A percentile compares a stretch with the other conserved stretches of the same genome.
phyloP scores from a whole-genome alignment of 2,888 invertebrate genomes.

The Unio delphinus region DNA sequence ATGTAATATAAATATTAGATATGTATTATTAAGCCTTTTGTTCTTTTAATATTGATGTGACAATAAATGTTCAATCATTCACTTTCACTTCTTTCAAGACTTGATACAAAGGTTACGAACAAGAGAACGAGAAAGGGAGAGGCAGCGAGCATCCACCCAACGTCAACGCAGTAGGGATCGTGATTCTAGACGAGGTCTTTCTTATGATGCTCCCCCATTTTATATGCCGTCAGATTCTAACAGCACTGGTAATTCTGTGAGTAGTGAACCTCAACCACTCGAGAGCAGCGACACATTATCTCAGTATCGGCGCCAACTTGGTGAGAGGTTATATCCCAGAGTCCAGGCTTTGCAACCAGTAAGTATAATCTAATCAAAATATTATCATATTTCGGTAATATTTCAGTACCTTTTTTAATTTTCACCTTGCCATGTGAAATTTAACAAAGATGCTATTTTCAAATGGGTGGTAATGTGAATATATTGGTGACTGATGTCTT shows the following conservation, averaged over 20 bases:
- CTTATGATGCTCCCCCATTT: constrained; percentile 88
- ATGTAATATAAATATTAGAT: too few relatives aligned
- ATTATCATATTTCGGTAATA: too few relatives aligned
- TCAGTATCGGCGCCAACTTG: constrained; percentile 90
- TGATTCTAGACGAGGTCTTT: constrained; percentile 81
- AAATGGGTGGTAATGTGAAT: too few relatives aligned
- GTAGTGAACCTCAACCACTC: constrained; percentile 26
- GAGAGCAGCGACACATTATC: constrained; percentile 49
- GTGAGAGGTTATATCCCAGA: constrained; percentile 92
- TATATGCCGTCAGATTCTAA: constrained; percentile 75
- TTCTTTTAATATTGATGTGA: neutral
- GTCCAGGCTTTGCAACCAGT: constrained; percentile 75
- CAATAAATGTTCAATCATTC: too few relatives aligned
- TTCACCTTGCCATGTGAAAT: too few relatives aligned
- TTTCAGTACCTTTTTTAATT: too few relatives aligned
- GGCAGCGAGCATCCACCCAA: constrained; percentile 41
- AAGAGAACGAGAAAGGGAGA: constrained; percentile 69
- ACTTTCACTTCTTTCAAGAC: constrained; percentile 49
- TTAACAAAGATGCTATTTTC: too few relatives aligned
- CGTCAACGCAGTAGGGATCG: constrained; percentile 76
- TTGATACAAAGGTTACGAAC: constrained; percentile 76
- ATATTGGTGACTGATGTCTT: too few relatives aligned
- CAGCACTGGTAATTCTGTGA: constrained; percentile 17
- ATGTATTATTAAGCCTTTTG: too few relatives aligned
- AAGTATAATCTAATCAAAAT: constrained; percentile 35